These are phyloP conservation scores for Emydura subglobosa DNA, from an alignment of 2,113 vertebrate genomes.

Conservation along the genomic window DNA sequence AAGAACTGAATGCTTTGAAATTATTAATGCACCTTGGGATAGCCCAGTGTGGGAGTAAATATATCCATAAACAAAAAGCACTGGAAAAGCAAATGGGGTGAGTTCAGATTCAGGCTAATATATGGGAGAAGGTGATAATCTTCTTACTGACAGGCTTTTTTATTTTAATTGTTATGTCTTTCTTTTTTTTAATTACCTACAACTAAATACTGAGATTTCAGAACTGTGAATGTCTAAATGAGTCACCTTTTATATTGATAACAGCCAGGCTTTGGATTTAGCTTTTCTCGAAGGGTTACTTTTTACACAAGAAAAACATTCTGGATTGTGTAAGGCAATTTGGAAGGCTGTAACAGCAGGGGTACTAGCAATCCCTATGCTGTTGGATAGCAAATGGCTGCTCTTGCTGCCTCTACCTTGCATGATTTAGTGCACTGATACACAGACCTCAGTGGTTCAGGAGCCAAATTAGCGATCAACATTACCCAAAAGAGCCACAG, in stretches of 20 bases:
- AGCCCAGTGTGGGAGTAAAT: constrained; percentile 3
- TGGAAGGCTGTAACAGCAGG: constrained; percentile 53
- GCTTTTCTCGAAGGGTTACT: constrained; percentile 9
- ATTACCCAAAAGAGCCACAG: no score
- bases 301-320: constrained; percentile 41
- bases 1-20: constrained; percentile 59
- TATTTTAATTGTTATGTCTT: background rate
- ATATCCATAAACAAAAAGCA: constrained; percentile 34
- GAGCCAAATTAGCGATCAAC: no score
- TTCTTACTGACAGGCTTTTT: background rate
- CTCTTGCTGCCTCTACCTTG: constrained; percentile 7
- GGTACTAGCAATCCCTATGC: background rate
- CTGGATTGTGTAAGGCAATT: constrained; percentile 53
- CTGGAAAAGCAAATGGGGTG: constrained; percentile 22
- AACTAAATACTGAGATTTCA: constrained; percentile 23
- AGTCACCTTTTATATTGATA: background rate
- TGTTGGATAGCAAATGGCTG: constrained; percentile 56
- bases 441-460: no score
- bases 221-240: background rate
- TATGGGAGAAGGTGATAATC: background rate
- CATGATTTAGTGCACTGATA: background rate
- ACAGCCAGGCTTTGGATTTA: constrained; percentile 36
- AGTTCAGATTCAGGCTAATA: constrained; percentile 33
- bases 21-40: constrained; percentile 20
- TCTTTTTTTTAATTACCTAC: background rate